Percentiles rank a stretch among this genome's conserved stretches.
phyloP scores from a whole-genome alignment of 1,140 invertebrate species.

The Polypedilum pembai region DNA sequence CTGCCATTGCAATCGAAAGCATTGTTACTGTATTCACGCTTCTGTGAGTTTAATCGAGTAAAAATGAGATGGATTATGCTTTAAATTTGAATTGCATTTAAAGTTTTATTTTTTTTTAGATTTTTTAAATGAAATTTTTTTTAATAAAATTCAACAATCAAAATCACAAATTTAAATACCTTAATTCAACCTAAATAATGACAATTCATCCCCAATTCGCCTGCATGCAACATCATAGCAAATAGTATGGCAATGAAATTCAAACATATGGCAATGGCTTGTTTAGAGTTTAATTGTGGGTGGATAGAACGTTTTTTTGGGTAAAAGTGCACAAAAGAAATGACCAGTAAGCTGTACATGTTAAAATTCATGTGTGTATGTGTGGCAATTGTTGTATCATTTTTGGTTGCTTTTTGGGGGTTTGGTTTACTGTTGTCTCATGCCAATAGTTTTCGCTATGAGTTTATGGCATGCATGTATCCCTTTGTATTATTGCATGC shows the following conservation, averaged over 20 bases:
- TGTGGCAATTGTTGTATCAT: slow-evolving; percentile 2
- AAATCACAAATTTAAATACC: no score
- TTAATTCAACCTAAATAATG: neutral
- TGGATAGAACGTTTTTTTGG: neutral
- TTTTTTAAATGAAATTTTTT: no score
- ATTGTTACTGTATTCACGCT: slow-evolving; percentile 1
- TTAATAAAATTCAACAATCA: no score
- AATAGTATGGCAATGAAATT: slow-evolving; percentile 12
- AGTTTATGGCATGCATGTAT: neutral
- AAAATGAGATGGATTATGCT: no score
- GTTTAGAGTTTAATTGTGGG: slow-evolving; percentile 7
- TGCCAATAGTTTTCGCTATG: neutral
- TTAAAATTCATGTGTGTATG: neutral
- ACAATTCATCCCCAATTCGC: neutral
- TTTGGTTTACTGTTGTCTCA: neutral
- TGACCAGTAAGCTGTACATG: neutral
- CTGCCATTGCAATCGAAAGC: neutral
- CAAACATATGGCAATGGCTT: slow-evolving; percentile 15
- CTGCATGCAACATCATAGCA: neutral
- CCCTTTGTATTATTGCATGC: slow-evolving; percentile 10
- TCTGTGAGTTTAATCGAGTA: neutral
- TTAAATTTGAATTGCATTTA: no score
- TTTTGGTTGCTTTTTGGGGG: neutral
- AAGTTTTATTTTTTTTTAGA: no score
- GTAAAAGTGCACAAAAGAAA: no score